These are phyloP conservation scores for Metacarcinus magister DNA, from an alignment of 2,888 invertebrate species.

Conservation along the genomic window DNA sequence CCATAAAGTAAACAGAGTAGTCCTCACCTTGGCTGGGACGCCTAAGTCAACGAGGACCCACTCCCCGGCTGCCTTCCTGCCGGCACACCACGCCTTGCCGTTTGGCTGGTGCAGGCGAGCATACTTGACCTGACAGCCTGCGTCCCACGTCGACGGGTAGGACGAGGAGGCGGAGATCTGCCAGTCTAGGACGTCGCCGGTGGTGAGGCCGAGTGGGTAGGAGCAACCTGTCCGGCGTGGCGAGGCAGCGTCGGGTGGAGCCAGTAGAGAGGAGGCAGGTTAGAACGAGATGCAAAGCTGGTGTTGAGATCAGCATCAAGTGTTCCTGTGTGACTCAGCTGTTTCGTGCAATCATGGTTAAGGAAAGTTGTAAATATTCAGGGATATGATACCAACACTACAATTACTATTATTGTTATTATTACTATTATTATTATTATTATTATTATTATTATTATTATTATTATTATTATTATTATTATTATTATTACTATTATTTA, in stretches of 20 bases:
- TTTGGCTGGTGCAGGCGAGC: slow-evolving; percentile 86
- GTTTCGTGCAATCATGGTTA: background rate
- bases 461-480: slow-evolving; percentile 39
- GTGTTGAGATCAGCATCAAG: too few relatives aligned
- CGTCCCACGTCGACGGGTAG: slow-evolving; percentile 78
- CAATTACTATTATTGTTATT: background rate
- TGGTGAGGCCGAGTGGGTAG: slow-evolving; percentile 85
- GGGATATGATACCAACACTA: background rate
- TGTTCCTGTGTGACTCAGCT: background rate
- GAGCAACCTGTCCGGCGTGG: slow-evolving; percentile 83
- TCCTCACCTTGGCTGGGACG: slow-evolving; percentile 85
- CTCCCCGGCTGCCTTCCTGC: slow-evolving; percentile 85
- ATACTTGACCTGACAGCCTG: slow-evolving; percentile 83
- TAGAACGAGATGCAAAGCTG: background rate
- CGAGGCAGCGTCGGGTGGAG: background rate
- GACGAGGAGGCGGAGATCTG: slow-evolving; percentile 86
- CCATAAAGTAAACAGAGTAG: background rate
- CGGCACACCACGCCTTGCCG: slow-evolving; percentile 86
- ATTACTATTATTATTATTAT: background rate
- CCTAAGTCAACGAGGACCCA: slow-evolving; percentile 87
- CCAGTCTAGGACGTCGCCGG: slow-evolving; percentile 86
- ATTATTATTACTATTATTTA: background rate
- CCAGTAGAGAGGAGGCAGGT: background rate
- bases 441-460: background rate
- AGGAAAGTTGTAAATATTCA: background rate